Evolutionary conservation across 2,113 vertebrate genomes (phyloP).

Genomic region (Cephalopterus ornatus): DNA sequence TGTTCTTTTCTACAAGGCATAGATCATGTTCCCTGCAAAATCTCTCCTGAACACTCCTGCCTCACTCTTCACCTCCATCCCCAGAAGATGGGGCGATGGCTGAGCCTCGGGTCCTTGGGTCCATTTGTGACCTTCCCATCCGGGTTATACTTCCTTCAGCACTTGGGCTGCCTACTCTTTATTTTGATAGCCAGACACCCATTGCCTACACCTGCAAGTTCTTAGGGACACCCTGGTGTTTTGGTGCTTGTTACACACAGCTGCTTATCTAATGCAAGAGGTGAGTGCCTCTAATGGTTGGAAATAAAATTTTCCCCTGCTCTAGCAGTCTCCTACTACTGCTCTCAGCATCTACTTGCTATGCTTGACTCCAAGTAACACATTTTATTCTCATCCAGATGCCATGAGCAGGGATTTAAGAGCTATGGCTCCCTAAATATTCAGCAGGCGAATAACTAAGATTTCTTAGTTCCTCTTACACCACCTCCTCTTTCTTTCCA

Average conservation of each 20-base stretch:
- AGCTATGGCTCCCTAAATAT: slow-evolving; percentile 27
- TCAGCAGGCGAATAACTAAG: slow-evolving; percentile 27
- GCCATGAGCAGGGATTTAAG: not conserved
- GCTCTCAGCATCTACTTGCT: not conserved
- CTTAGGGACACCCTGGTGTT: not conserved
- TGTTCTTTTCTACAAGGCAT: not conserved
- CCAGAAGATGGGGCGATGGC: not conserved
- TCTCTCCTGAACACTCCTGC: fast-evolving
- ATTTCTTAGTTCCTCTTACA: slow-evolving; percentile 39
- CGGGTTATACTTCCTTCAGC: not conserved
- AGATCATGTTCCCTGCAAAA: not conserved
- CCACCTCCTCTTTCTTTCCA: not conserved
- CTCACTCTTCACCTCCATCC: not conserved
- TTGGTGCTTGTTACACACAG: not conserved
- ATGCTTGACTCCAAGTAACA: not conserved
- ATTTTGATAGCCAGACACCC: fast-evolving
- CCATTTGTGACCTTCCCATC: fast-evolving
- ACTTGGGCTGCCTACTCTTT: not conserved
- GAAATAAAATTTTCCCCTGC: not conserved
- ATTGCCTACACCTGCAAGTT: not conserved
- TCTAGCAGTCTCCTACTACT: not conserved
- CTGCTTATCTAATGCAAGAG: not conserved
- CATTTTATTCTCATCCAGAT: not conserved
- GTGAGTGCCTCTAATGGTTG: fast-evolving
- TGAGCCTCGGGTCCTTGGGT: not conserved